A percentile compares a stretch with the other conserved stretches of the same genome.
Conservation (phyloP, 2,888 invertebrate species). For the Limenitis camilla region DNA sequence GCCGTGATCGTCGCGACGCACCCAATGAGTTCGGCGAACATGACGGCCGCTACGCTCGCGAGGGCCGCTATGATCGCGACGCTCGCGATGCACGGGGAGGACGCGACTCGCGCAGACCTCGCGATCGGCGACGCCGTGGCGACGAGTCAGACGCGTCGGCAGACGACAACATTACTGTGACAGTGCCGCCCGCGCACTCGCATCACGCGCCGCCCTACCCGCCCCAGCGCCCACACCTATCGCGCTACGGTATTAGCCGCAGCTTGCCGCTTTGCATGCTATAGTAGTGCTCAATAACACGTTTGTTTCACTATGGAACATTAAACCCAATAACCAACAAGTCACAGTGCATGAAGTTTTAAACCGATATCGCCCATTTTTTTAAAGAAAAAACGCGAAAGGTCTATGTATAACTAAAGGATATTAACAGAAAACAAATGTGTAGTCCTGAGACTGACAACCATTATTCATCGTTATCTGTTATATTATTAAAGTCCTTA, state of each 20-base stretch:
- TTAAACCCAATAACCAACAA: too few relatives aligned
- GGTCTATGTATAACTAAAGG: too few relatives aligned
- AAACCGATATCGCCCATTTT: too few relatives aligned
- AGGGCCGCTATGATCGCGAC: slow-evolving; percentile 24
- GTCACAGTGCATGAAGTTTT: too few relatives aligned
- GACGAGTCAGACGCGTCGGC: slow-evolving; percentile 73
- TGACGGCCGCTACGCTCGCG: background rate
- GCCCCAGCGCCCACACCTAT: slow-evolving; percentile 17
- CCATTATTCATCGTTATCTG: too few relatives aligned
- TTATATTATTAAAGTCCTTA: too few relatives aligned
- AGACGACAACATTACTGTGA: slow-evolving; percentile 75
- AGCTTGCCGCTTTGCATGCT: slow-evolving; percentile 20
- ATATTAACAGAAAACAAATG: too few relatives aligned
- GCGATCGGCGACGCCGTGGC: slow-evolving; percentile 25
- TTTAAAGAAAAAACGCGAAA: too few relatives aligned
- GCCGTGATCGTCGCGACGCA: background rate
- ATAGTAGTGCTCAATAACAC: background rate
- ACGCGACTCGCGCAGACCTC: background rate
- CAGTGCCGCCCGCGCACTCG: slow-evolving; percentile 60
- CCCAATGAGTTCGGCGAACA: background rate
- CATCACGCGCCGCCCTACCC: slow-evolving; percentile 21
- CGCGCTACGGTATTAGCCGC: slow-evolving; percentile 42
- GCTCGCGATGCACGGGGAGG: slow-evolving; percentile 10
- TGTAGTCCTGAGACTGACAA: too few relatives aligned
- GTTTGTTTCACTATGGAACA: background rate